Evolutionary conservation across 2,797 vertebrate genomes (phyloP).

Genomic region (Limosa lapponica): DNA sequence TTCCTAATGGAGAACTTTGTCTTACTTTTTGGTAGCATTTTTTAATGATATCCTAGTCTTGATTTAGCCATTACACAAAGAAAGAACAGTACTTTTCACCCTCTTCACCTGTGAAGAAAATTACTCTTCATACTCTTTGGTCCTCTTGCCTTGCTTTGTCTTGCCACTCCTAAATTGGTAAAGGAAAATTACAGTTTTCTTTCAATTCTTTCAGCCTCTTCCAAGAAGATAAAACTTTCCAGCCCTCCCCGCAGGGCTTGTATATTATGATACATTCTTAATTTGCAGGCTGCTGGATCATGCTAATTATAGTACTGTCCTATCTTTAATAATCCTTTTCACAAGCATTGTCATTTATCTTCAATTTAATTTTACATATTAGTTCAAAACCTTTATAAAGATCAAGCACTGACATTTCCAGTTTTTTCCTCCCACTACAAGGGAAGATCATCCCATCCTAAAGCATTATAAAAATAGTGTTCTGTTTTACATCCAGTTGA

Average conservation of each 20-base stretch:
- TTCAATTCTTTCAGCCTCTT: not conserved
- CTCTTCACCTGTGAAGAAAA: not conserved
- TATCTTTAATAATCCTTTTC: constrained; percentile 9
- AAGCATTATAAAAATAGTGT: not conserved
- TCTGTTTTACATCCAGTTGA: constrained; percentile 67
- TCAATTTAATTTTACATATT: constrained; percentile 31
- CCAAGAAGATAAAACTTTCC: constrained; percentile 19
- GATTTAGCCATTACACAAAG: not conserved
- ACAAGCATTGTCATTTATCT: constrained; percentile 9
- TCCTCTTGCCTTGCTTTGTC: not conserved
- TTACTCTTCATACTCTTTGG: not conserved
- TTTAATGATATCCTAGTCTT: not conserved
- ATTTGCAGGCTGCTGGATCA: not conserved
- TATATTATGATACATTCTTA: constrained; percentile 9
- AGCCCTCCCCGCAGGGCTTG: constrained; percentile 22
- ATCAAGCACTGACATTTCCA: constrained; percentile 25
- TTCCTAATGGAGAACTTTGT: not conserved
- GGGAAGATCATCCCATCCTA: constrained; percentile 13
- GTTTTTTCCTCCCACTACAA: constrained; percentile 12
- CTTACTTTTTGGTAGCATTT: not conserved
- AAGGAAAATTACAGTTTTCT: not conserved
- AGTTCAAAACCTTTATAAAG: constrained; percentile 24
- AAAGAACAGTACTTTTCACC: not conserved
- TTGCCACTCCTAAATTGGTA: not conserved
- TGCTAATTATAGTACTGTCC: not conserved